Base-by-base conservation (phyloP, 2,797 vertebrate species). In the Chelon auratus region DNA sequence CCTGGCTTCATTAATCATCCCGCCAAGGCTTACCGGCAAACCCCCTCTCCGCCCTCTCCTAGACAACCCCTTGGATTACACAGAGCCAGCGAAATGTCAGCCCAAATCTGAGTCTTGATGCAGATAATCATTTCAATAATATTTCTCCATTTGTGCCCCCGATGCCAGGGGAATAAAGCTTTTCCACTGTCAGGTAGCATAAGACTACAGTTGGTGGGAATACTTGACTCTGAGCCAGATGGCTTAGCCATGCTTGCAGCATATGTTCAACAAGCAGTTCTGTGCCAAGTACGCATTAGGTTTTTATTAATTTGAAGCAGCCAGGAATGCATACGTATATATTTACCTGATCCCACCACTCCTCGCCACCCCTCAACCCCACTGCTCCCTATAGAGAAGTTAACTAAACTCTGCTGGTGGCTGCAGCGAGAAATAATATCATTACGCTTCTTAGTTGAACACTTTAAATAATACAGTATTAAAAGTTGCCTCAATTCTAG, bases 101-200 rank as follows among this genome's bases (percentile, higher is more conserved):
- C 97, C 96, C 97, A 99, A 99, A 99, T 99, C 97, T 99, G 97
- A 99, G 97, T 98, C 97, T 97, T 98, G 97, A 99, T 98, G 97
- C 97, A 99, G 97, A 99, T 99, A 99, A 99, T 99, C 97, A 99
- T 99, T 99, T 98, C 97, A 99, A 99, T 99, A 99, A 99, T 99
- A 99, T 99, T 99, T 98, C 97, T 99, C 97, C 97, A 99, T 99
- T 99, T 99, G 97, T 99, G 97, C 96, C 97, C 95, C 94, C 94
- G 93, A 97, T 96, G 95, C 96, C 96, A 93, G 91, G 97, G 98
- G 97, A 99, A 99, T 98, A 97, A 96, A 96, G 96, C 97, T 97
- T 97, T 97, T 95, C 96, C 96, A 95, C 97, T 98, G 97, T 99
- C 97, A 99, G 98, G 97, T 98, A 98, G 95, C 94, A 95, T 97